Base-by-base conservation (phyloP, 2,888 invertebrate genomes). In the Malachius bipustulatus region DNA sequence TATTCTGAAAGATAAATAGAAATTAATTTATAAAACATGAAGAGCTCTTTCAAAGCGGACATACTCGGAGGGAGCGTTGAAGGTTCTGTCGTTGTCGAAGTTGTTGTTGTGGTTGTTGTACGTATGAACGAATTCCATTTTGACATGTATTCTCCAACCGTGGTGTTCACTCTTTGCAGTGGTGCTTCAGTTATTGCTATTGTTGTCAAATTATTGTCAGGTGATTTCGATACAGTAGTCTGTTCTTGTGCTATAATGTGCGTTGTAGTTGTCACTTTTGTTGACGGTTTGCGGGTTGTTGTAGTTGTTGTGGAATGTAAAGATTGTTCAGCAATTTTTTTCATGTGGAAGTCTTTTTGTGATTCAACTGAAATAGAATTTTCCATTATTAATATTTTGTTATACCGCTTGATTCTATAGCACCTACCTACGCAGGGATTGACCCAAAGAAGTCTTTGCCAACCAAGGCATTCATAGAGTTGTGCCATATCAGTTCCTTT, bases 401-500 rank as follows among this genome's bases (percentile, higher is more conserved):
- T 26, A 15, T 41, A 39, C 15, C 4, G 29, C 4, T 28, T 9
- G 4, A 28, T 28, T 30, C n/a, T n/a, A n/a, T n/a, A n/a, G n/a
- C 30, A 68, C 82, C 75, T 63, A 90, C 90, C 88, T 50, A 90
- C 89, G 62, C 90, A 90, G 34, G 89, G 87, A 62, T 90, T 90
- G 40, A 89, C 77, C 89, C 90, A 90, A 26, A 90, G 70, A 26
- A 89, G 70, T 39, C 89, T 63, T 54, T 89, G 85, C 89, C 90
- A 90, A 34, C 88, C 89, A 1, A 89, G 71, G 51, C 90, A 90
- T 54, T 85, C 83, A 59, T 88, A 87, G 19, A 87, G 68, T 57
- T 87, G 82, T 26, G 80, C 77, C 55, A 82, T 75, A 65, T 89
- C 87, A 2, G 83, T 82, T 19, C 85, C 85, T 43, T 85, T 78